phyloP scores from a whole-genome alignment of 1,140 invertebrate genomes.

The Drosophila neocordata region DNA sequence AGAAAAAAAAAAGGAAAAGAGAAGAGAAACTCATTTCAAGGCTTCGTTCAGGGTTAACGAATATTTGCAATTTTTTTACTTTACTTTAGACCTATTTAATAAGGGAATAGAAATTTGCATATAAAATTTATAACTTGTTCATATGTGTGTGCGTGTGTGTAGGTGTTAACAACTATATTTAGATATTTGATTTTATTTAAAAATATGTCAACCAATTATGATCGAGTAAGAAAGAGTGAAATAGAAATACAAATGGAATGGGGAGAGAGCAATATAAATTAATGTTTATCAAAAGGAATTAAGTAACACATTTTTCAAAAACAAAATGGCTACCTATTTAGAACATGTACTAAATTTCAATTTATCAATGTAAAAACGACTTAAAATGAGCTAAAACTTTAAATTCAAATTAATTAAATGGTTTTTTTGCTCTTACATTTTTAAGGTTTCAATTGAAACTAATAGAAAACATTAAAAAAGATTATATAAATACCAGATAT shows the following conservation, averaged over 20 bases:
- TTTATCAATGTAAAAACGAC: too few species aligned
- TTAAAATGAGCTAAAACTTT: too few species aligned
- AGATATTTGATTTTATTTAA: slow-evolving; percentile 5
- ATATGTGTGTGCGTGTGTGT: slow-evolving; percentile 14
- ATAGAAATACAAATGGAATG: neutral
- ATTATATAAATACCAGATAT: neutral
- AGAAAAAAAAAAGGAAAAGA: neutral
- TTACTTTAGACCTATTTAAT: neutral
- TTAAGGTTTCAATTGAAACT: neutral
- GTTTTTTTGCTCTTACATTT: neutral
- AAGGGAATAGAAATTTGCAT: neutral
- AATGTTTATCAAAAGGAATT: neutral
- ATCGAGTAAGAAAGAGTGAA: neutral
- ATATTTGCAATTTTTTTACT: neutral
- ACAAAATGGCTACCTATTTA: too few species aligned
- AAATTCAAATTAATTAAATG: too few species aligned
- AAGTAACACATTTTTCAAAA: neutral
- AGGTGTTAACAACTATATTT: slow-evolving; percentile 7
- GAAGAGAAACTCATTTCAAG: neutral
- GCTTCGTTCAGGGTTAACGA: slow-evolving; percentile 5
- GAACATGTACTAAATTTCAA: neutral
- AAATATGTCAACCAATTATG: slow-evolving; percentile 42
- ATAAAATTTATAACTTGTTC: neutral
- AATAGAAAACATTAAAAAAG: neutral
- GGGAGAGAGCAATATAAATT: neutral